These are phyloP conservation scores for Pelagia noctiluca DNA, from an alignment of 30 jellyfish, hydroid and myxozoan species.

Conservation along the genomic window DNA sequence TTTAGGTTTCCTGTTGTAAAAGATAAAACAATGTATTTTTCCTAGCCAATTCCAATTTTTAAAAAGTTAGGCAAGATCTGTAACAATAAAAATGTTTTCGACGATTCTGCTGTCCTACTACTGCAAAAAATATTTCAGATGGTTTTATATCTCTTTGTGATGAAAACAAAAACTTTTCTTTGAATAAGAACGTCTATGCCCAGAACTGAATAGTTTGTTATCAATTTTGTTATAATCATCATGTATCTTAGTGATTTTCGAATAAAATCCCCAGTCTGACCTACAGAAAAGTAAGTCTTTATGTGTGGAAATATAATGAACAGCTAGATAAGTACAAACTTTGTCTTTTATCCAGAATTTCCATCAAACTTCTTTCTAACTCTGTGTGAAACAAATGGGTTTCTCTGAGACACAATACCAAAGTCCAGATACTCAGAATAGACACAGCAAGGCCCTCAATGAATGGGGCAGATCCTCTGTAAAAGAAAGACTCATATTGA, in stretches of 20 bases:
- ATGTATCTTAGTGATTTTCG: too few relatives aligned
- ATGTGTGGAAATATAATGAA: not conserved
- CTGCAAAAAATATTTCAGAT: too few relatives aligned
- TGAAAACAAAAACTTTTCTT: too few relatives aligned
- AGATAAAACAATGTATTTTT: too few relatives aligned
- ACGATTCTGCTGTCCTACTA: too few relatives aligned
- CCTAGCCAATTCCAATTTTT: too few relatives aligned
- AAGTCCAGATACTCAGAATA: slow-evolving; percentile 4
- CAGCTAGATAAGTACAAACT: not conserved
- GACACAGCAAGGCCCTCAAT: slow-evolving; percentile 42
- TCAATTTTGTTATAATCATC: not conserved
- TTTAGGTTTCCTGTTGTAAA: too few relatives aligned
- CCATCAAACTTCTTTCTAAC: slow-evolving; percentile 34
- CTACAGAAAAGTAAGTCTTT: not conserved
- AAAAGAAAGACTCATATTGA: too few relatives aligned
- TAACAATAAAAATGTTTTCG: too few relatives aligned
- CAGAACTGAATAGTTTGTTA: not conserved
- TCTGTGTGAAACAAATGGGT: slow-evolving; percentile 31
- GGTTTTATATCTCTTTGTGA: too few relatives aligned
- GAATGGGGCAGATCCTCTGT: slow-evolving; percentile 57
- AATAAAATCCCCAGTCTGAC: not conserved
- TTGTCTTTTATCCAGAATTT: slow-evolving; percentile 6
- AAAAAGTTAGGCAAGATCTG: too few relatives aligned
- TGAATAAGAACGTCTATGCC: not conserved
- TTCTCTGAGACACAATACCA: slow-evolving; percentile 41